Percentiles rank a stretch among this genome's conserved stretches.
Evolutionary conservation across 2,888 invertebrate species (phyloP).

Genomic region (Hirtodrosophila histrioides): DNA sequence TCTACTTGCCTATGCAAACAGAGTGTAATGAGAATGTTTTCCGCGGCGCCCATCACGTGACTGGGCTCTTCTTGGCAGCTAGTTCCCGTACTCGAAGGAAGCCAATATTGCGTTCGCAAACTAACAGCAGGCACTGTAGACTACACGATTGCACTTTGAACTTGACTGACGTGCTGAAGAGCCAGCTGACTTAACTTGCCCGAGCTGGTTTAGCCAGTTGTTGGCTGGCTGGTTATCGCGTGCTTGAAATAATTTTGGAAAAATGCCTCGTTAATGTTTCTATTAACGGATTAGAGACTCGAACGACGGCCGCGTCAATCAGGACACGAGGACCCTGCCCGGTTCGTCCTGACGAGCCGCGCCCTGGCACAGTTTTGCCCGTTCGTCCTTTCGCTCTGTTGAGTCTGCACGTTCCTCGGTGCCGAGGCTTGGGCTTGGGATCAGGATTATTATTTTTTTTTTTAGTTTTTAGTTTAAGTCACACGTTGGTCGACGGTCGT

Average conservation of each 20-base stretch:
- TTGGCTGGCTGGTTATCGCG: slow-evolving; percentile 62
- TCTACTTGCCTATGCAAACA: too few species aligned
- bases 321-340: slow-evolving; percentile 25
- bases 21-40: slow-evolving; percentile 51
- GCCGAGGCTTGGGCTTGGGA: slow-evolving; percentile 7
- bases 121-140: slow-evolving; percentile 41
- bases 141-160: slow-evolving; percentile 66
- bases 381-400: slow-evolving; percentile 22
- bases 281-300: slow-evolving; percentile 81
- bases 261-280: slow-evolving; percentile 82
- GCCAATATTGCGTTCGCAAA: slow-evolving; percentile 38
- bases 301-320: slow-evolving; percentile 63
- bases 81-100: neutral
- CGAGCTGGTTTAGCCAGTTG: slow-evolving; percentile 11
- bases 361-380: slow-evolving; percentile 33
- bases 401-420: slow-evolving; percentile 34
- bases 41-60: slow-evolving; percentile 49
- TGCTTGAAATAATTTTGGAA: slow-evolving; percentile 79
- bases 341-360: slow-evolving; percentile 7
- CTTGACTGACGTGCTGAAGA: slow-evolving; percentile 75
- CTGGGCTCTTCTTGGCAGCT: slow-evolving; percentile 20
- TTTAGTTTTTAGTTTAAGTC: slow-evolving; percentile 44
- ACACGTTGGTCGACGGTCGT: slow-evolving; percentile 40
- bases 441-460: slow-evolving; percentile 34
- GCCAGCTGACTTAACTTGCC: slow-evolving; percentile 49